Conservation (phyloP, 2,888 invertebrate species). For the Orchesellides sinensis region DNA sequence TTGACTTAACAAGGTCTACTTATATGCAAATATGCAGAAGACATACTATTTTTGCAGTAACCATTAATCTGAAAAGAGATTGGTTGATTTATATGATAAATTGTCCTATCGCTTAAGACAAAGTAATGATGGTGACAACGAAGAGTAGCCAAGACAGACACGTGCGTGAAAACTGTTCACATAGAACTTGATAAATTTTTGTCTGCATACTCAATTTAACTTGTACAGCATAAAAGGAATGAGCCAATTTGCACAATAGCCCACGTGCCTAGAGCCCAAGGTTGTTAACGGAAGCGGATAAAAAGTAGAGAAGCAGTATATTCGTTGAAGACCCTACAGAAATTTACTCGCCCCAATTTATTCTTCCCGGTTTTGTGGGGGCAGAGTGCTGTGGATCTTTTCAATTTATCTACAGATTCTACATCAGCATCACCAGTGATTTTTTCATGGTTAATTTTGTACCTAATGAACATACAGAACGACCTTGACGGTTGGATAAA, state of each 20-base stretch:
- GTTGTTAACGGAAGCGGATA: conserved; percentile 43
- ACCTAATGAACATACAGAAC: conserved; percentile 58
- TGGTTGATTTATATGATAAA: conserved; percentile 7
- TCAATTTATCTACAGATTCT: too few species aligned
- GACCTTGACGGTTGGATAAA: conserved; percentile 66
- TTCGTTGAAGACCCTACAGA: too few species aligned
- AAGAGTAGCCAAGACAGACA: too few species aligned
- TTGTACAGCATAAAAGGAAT: too few species aligned
- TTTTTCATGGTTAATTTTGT: conserved; percentile 24
- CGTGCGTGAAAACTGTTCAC: too few species aligned
- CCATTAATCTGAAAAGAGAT: conserved; percentile 11
- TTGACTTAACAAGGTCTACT: conserved; percentile 28
- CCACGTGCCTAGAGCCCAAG: conserved; percentile 32
- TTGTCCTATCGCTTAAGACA: background rate
- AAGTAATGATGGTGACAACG: background rate
- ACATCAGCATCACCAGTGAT: background rate
- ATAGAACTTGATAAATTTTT: too few species aligned
- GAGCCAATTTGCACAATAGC: background rate
- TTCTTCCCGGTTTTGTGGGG: too few species aligned
- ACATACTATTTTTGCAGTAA: conserved; percentile 25
- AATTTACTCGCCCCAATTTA: too few species aligned
- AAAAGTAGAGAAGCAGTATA: too few species aligned
- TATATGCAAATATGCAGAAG: conserved; percentile 2
- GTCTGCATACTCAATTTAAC: too few species aligned
- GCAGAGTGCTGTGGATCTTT: too few species aligned